These are phyloP conservation scores for Hyperoodon ampullatus DNA, from an alignment of 2,113 vertebrate genomes.

Conservation along the genomic window DNA sequence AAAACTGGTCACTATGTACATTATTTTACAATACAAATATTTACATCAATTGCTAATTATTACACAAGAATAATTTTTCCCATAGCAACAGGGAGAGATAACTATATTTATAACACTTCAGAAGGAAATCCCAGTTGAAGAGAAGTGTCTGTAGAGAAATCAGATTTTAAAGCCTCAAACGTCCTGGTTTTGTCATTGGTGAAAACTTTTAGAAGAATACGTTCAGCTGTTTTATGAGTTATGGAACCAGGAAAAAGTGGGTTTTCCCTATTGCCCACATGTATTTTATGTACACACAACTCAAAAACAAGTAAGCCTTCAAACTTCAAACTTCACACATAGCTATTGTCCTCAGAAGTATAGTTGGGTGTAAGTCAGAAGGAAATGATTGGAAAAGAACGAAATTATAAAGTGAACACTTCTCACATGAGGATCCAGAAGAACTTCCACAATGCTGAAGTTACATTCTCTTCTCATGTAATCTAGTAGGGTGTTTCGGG, in stretches of 20 bases:
- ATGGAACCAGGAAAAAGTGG: neutral
- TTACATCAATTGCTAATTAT: neutral
- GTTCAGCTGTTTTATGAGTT: neutral
- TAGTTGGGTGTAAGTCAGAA: neutral
- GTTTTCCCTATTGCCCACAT: neutral
- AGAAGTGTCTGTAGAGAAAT: neutral
- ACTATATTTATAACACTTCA: neutral
- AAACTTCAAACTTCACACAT: neutral
- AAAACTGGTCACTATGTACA: neutral
- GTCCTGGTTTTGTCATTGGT: neutral
- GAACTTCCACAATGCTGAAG: neutral
- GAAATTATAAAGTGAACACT: neutral
- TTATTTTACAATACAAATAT: neutral
- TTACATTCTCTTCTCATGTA: neutral
- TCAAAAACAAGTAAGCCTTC: slow-evolving; percentile 60
- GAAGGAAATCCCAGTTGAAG: neutral
- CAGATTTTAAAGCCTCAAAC: neutral
- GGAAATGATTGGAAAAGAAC: neutral
- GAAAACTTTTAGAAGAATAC: neutral
- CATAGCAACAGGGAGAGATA: neutral
- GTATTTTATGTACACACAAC: slow-evolving; percentile 6
- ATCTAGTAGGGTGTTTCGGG: neutral
- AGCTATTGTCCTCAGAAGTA: slow-evolving; percentile 2
- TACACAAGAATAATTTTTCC: neutral
- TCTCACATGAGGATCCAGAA: neutral